Evolutionary conservation across 2,888 invertebrate species (phyloP).

Genomic region (Taenaris catops): DNA sequence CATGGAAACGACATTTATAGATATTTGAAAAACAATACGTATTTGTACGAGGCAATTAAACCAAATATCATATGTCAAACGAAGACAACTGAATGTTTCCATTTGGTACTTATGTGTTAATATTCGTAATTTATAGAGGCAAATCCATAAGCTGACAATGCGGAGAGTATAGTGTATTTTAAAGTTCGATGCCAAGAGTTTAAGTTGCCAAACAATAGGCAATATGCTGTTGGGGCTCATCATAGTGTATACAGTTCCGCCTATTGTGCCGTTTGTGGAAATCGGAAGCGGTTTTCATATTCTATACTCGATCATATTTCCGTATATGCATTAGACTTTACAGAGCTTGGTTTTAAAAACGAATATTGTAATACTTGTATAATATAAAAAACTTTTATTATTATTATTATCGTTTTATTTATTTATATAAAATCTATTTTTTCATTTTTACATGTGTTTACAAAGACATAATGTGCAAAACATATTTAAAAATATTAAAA

Average conservation of each 20-base stretch:
- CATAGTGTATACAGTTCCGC: conserved; percentile 50
- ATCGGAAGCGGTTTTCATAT: conserved; percentile 57
- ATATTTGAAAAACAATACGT: conserved; percentile 15
- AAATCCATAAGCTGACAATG: conserved; percentile 65
- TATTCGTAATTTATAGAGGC: conserved; percentile 62
- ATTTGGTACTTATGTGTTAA: conserved; percentile 44
- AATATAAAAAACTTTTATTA: too few species aligned
- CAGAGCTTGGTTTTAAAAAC: neutral
- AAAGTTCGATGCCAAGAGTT: conserved; percentile 70
- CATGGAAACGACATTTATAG: conserved; percentile 20
- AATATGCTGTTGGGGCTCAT: conserved; percentile 53
- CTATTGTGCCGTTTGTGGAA: conserved; percentile 46
- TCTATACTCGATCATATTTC: conserved; percentile 1
- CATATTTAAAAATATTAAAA: too few species aligned
- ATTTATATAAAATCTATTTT: too few species aligned
- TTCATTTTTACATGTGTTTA: too few species aligned
- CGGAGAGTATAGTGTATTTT: conserved; percentile 41
- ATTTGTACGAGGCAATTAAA: conserved; percentile 24
- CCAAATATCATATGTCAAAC: conserved; percentile 30
- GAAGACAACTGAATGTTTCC: conserved; percentile 37
- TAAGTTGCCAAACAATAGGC: conserved; percentile 76
- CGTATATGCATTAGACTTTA: neutral
- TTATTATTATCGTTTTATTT: too few species aligned
- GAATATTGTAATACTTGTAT: too few species aligned
- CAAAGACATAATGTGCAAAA: too few species aligned